These are phyloP conservation scores for Apodemia zela DNA, from an alignment of 2,888 invertebrate genomes.

Conservation along the genomic window DNA sequence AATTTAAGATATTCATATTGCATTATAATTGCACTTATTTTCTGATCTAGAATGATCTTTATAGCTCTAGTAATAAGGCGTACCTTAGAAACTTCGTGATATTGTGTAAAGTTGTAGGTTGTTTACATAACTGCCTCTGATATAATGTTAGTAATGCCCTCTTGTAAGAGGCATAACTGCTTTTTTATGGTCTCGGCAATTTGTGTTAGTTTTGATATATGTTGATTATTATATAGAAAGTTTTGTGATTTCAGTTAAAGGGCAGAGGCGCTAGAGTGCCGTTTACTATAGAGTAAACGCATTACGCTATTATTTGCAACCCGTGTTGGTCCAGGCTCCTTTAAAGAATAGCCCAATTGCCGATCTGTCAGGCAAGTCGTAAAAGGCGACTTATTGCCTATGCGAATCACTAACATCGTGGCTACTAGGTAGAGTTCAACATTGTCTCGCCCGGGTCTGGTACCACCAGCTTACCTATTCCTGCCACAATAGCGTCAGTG, in stretches of 20 bases:
- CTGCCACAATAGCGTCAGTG: too few relatives aligned
- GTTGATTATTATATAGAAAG: not conserved
- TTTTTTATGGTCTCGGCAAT: not conserved
- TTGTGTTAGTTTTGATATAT: conserved; percentile 5
- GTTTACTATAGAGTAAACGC: too few relatives aligned
- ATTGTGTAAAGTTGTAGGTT: conserved; percentile 10
- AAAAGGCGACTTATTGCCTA: too few relatives aligned
- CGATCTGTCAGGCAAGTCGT: too few relatives aligned
- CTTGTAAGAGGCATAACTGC: not conserved
- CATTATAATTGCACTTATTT: not conserved
- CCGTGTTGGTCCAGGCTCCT: too few relatives aligned
- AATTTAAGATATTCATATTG: not conserved
- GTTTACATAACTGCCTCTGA: conserved; percentile 7
- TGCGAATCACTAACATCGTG: too few relatives aligned
- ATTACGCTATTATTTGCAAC: too few relatives aligned
- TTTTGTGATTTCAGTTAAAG: not conserved
- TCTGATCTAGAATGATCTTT: not conserved
- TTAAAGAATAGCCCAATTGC: too few relatives aligned
- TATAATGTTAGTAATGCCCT: conserved; percentile 10
- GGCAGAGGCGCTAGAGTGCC: too few relatives aligned
- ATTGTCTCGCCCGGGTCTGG: too few relatives aligned
- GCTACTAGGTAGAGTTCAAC: too few relatives aligned
- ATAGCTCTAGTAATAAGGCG: not conserved
- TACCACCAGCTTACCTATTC: too few relatives aligned
- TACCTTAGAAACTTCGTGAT: not conserved